Base-by-base conservation (phyloP, 2,797 vertebrate species). In the Megaceryle alcyon region DNA sequence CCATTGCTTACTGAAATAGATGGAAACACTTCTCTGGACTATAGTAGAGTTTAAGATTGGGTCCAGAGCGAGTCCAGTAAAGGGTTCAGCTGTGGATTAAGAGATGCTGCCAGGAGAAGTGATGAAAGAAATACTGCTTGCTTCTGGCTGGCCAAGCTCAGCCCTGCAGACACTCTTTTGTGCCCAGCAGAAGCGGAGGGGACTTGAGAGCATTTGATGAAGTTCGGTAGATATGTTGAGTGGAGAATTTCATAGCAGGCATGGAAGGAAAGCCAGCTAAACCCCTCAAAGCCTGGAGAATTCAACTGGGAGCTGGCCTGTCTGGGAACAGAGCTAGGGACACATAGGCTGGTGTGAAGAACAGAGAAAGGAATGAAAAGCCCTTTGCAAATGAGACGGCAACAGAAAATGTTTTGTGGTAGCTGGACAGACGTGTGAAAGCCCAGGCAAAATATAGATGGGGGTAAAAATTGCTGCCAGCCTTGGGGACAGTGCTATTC, bases 181-280 rank as follows among this genome's bases (percentile, higher is more conserved):
- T 8, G 12, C 35, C 44, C 59, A 60, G 44, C 11, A 91, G 48
- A 25, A 56, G 15, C 4, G 13, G 3, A 6, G 14, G 8, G 14
- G 21, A 29, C 25, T 71, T 0, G 1, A 29, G 19, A 79, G 22
- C 0, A 0, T 65, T 22, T 1, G 6, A 9, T 35, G 60, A 14
- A 33, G 3, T n/a, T 75, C 53, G 33, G 15, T 68, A 37, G 43
- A 19, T 14, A 29, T 8, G 14, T 10, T 66, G 31, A 35, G 51
- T 2, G 3, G 35, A 57, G 39, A 9, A 2, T 53, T 86, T 65
- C 21, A 4, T 0, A 2, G 63, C 18, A 77, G 68, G 21, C 1
- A 1, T 28, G 51, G 46, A 72, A 76, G 33, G 37, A 21, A 53
- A 66, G 33, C 23, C 35, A 49, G 23, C 79, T 65, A 35, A n/a